Percentiles rank a stretch among this genome's conserved stretches.
These are phyloP conservation scores for Cyprinus carpio DNA, from an alignment of 2,113 vertebrate genomes.

Conservation along the genomic window DNA sequence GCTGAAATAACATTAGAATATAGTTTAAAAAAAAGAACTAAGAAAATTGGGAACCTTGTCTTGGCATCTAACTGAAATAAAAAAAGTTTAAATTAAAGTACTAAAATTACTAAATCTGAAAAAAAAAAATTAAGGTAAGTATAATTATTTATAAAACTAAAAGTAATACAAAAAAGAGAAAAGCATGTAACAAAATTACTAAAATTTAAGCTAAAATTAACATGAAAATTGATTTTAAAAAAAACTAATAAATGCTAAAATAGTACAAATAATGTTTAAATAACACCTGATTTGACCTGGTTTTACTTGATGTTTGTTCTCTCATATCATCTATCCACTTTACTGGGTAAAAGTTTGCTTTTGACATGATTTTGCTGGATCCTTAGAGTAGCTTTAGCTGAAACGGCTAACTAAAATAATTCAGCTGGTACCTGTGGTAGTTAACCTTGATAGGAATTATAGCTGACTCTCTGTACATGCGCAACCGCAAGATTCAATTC, in stretches of 20 bases:
- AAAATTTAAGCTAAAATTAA: too few relatives aligned
- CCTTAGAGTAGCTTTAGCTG: background rate
- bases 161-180: too few relatives aligned
- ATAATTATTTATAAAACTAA: too few relatives aligned
- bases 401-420: background rate
- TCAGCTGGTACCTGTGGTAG: background rate
- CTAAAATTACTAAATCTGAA: too few relatives aligned
- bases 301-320: background rate
- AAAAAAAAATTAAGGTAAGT: too few relatives aligned
- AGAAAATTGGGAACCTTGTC: too few relatives aligned
- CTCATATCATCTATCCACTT: background rate
- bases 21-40: too few relatives aligned
- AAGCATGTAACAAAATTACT: too few relatives aligned
- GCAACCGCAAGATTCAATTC: constrained; percentile 34
- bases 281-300: background rate
- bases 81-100: too few relatives aligned
- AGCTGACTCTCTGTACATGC: background rate
- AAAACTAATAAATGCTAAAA: background rate
- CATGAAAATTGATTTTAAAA: too few relatives aligned
- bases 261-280: background rate
- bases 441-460: constrained; percentile 22
- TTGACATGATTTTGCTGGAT: background rate
- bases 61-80: too few relatives aligned
- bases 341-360: background rate
- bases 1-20: too few relatives aligned